Evolutionary conservation across 2,888 invertebrate genomes (phyloP).

Genomic region (Pachycephus smyrnensis): DNA sequence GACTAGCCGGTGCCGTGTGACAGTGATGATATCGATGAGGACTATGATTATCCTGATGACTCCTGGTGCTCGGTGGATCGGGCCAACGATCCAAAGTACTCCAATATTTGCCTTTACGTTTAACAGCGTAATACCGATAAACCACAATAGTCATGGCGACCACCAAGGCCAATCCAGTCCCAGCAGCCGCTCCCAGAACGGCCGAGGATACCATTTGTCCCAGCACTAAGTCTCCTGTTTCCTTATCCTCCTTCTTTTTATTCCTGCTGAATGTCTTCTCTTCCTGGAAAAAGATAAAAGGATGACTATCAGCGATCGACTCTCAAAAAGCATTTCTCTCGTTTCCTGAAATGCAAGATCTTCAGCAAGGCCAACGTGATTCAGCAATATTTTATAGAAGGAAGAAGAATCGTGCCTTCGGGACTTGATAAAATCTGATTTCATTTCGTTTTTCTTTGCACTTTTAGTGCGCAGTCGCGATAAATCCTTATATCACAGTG

Average conservation of each 20-base stretch:
- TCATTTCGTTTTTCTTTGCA: not conserved
- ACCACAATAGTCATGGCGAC: slow-evolving; percentile 76
- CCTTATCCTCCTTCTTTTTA: not conserved
- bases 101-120: slow-evolving; percentile 74
- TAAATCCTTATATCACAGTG: not conserved
- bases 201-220: slow-evolving; percentile 74
- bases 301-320: not conserved
- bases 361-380: not conserved
- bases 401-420: not conserved
- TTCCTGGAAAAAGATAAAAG: not conserved
- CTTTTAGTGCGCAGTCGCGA: too few species aligned
- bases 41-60: slow-evolving; percentile 10
- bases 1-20: slow-evolving; percentile 28
- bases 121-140: slow-evolving; percentile 74
- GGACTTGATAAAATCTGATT: too few species aligned
- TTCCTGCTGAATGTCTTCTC: not conserved
- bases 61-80: slow-evolving; percentile 41
- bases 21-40: slow-evolving; percentile 29
- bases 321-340: not conserved
- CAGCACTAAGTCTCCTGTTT: not conserved
- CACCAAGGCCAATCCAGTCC: slow-evolving; percentile 75
- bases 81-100: slow-evolving; percentile 71
- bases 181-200: slow-evolving; percentile 76
- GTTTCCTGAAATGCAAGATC: not conserved
- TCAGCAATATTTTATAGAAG: not conserved